These are phyloP conservation scores for Megalops atlanticus DNA, from an alignment of 2,113 vertebrate species.

Conservation along the genomic window DNA sequence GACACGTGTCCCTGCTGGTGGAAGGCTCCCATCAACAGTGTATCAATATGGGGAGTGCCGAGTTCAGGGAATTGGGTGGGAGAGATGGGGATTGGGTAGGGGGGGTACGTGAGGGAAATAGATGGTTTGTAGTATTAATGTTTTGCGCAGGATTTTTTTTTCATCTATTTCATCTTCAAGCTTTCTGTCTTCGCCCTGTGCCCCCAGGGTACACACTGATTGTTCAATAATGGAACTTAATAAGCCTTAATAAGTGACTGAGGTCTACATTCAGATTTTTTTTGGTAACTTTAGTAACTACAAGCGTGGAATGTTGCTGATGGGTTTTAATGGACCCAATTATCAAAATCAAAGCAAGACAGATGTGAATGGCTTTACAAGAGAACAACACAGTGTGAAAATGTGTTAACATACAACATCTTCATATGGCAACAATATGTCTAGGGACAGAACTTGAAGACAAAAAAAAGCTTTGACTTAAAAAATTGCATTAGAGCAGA, in stretches of 20 bases:
- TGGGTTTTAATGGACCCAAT: not conserved
- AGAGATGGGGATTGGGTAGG: too few relatives aligned
- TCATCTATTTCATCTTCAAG: not conserved
- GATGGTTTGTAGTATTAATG: not conserved
- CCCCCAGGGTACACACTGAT: not conserved
- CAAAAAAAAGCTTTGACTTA: not conserved
- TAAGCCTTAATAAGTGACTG: not conserved
- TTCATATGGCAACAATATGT: not conserved
- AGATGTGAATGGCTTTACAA: not conserved
- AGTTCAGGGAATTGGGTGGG: not conserved
- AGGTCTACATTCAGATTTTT: not conserved
- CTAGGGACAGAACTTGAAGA: not conserved
- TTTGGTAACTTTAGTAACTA: not conserved
- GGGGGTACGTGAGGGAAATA: not conserved
- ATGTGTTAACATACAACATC: conserved; percentile 7
- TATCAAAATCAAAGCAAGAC: not conserved
- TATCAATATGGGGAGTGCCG: not conserved
- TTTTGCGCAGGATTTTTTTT: too few relatives aligned
- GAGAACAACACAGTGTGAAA: not conserved
- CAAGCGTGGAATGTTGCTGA: not conserved
- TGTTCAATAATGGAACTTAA: not conserved
- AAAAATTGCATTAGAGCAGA: conserved; percentile 8
- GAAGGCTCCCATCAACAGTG: too few relatives aligned
- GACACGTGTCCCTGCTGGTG: too few relatives aligned
- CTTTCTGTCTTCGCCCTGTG: not conserved